Evolutionary conservation across 92 coral and sea anemone genomes (phyloP).

Genomic region (Virgularia gustaviana): DNA sequence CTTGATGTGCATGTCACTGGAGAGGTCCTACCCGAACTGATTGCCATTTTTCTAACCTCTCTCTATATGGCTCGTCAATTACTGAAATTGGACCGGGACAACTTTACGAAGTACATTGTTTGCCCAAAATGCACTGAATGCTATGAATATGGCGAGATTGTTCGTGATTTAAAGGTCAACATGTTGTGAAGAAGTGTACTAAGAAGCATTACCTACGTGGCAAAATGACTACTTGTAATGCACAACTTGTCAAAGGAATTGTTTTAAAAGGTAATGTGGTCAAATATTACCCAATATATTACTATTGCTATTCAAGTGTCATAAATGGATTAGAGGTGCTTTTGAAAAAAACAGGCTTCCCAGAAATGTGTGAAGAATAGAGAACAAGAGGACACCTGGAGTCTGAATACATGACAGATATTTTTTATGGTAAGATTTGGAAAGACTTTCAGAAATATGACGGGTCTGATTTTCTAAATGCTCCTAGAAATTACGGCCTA

Average conservation of each 20-base stretch:
- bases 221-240: not conserved
- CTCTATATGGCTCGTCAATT: conserved; percentile 35
- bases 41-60: conserved; percentile 40
- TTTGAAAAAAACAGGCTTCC: conserved; percentile 21
- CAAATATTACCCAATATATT: conserved; percentile 16
- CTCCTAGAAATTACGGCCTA: conserved; percentile 53
- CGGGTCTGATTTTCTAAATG: conserved; percentile 5
- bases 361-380: conserved; percentile 20
- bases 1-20: conserved; percentile 39
- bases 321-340: conserved; percentile 17
- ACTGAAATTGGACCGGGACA: conserved; percentile 23
- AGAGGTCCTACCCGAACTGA: conserved; percentile 19
- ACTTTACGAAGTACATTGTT: no score
- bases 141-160: conserved; percentile 23
- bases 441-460: not conserved
- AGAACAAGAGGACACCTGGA: conserved; percentile 21
- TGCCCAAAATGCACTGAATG: conserved; percentile 36
- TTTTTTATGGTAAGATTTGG: not conserved
- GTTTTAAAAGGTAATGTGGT: conserved; percentile 26
- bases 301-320: conserved; percentile 12
- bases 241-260: no score
- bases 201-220: conserved; percentile 21
- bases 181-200: not conserved
- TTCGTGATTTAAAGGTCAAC: not conserved
- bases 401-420: conserved; percentile 20